Evolutionary conservation across 2,113 vertebrate genomes (phyloP).

Genomic region (Barbus barbus): DNA sequence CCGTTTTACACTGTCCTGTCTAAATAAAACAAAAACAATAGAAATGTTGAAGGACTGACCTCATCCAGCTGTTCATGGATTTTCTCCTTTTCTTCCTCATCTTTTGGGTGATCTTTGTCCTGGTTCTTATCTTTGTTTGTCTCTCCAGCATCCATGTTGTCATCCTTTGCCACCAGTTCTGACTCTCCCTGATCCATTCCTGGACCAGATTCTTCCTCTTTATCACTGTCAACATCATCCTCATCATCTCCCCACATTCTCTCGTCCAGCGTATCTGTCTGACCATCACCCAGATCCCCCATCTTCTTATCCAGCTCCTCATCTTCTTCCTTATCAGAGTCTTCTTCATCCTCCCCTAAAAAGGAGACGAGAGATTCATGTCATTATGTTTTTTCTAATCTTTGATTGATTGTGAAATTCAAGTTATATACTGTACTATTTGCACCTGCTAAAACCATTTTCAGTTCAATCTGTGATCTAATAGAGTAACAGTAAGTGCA

Average conservation of each 20-base stretch:
- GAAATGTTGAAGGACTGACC: constrained; percentile 71
- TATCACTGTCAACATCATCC: constrained; percentile 76
- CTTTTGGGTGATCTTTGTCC: constrained; percentile 73
- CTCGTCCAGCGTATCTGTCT: constrained; percentile 93
- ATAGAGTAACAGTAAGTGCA: neutral
- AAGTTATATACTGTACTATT: neutral
- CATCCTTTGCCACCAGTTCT: constrained; percentile 92
- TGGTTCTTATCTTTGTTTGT: constrained; percentile 79
- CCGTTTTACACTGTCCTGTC: too few species aligned
- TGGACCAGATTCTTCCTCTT: constrained; percentile 88
- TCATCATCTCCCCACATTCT: constrained; percentile 92
- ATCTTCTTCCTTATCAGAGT: constrained; percentile 82
- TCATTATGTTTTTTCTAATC: neutral
- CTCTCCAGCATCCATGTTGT: constrained; percentile 80
- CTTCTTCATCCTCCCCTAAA: constrained; percentile 79
- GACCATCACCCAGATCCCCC: constrained; percentile 89
- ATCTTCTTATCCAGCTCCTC: constrained; percentile 94
- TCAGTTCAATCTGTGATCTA: neutral
- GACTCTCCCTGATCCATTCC: constrained; percentile 96
- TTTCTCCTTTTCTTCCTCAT: constrained; percentile 77
- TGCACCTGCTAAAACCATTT: neutral
- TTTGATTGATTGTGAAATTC: neutral
- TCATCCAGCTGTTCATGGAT: constrained; percentile 93
- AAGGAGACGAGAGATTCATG: neutral
- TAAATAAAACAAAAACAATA: too few species aligned